These are phyloP conservation scores for Ancistrus triradiatus DNA, from an alignment of 2,113 vertebrate species.

Conservation along the genomic window DNA sequence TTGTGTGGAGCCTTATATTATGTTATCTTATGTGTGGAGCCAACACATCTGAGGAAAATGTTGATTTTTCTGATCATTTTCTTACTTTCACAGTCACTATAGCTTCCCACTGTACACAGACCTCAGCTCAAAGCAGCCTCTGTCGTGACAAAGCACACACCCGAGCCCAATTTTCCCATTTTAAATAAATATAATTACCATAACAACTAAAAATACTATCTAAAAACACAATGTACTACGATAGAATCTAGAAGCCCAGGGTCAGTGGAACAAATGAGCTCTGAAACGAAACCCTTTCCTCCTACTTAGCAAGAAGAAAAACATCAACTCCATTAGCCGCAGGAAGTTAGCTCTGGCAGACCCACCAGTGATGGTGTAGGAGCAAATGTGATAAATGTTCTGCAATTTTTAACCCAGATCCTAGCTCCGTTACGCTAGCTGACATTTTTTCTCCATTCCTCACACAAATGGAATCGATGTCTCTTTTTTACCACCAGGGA, in stretches of 20 bases:
- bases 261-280: slow-evolving; percentile 1
- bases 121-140: too few relatives aligned
- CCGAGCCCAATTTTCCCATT: too few relatives aligned
- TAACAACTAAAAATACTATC: too few relatives aligned
- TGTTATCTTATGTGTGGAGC: too few relatives aligned
- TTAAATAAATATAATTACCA: too few relatives aligned
- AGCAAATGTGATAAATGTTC: slow-evolving; percentile 49
- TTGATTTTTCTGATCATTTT: too few relatives aligned
- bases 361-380: slow-evolving; percentile 1
- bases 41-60: too few relatives aligned
- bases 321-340: slow-evolving; percentile 29
- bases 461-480: slow-evolving; percentile 39
- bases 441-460: slow-evolving; percentile 50
- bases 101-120: too few relatives aligned
- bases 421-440: slow-evolving; percentile 48
- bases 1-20: too few relatives aligned
- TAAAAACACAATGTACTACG: too few relatives aligned
- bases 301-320: slow-evolving; percentile 1
- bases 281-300: slow-evolving; percentile 1
- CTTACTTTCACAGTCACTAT: too few relatives aligned
- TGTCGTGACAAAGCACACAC: too few relatives aligned
- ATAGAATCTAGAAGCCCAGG: background rate
- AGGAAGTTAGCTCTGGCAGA: slow-evolving; percentile 27
- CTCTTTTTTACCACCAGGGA: slow-evolving; percentile 48
- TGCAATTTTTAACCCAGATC: slow-evolving; percentile 57